These are phyloP conservation scores for Nyctibius bracteatus DNA, from an alignment of 2,113 vertebrate genomes.

Conservation along the genomic window DNA sequence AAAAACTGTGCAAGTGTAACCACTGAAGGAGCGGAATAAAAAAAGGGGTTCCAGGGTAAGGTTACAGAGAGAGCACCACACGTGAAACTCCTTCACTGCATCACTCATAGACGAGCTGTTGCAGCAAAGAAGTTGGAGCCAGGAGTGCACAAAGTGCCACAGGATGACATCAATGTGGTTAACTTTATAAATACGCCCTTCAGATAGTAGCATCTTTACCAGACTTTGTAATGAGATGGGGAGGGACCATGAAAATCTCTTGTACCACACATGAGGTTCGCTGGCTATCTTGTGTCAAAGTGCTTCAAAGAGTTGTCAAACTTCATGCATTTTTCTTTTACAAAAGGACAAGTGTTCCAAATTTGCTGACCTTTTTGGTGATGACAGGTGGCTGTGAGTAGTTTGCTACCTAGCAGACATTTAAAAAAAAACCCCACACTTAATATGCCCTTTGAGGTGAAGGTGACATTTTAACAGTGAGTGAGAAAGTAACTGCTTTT, in stretches of 20 bases:
- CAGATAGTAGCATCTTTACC: background rate
- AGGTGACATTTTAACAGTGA: background rate
- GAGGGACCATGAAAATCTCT: background rate
- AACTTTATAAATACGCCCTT: background rate
- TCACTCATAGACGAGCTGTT: accelerated
- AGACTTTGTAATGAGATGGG: background rate
- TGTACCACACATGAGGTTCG: background rate
- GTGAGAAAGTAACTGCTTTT: background rate
- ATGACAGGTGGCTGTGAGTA: background rate
- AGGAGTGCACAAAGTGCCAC: background rate
- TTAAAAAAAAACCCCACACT: background rate
- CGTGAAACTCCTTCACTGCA: background rate
- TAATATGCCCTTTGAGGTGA: background rate
- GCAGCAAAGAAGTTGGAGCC: background rate
- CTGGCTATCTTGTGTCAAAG: background rate
- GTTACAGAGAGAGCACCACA: background rate
- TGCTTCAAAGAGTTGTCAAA: background rate
- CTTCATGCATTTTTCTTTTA: background rate
- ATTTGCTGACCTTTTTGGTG: background rate
- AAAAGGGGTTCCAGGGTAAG: background rate
- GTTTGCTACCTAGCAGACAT: background rate
- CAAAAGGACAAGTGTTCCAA: background rate
- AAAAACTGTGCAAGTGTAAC: background rate
- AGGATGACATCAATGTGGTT: background rate
- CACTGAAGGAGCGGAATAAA: background rate